A percentile compares a stretch with the other conserved stretches of the same genome.
These are phyloP conservation scores for Agapornis canus DNA, from an alignment of 2,797 vertebrate genomes.

Conservation along the genomic window DNA sequence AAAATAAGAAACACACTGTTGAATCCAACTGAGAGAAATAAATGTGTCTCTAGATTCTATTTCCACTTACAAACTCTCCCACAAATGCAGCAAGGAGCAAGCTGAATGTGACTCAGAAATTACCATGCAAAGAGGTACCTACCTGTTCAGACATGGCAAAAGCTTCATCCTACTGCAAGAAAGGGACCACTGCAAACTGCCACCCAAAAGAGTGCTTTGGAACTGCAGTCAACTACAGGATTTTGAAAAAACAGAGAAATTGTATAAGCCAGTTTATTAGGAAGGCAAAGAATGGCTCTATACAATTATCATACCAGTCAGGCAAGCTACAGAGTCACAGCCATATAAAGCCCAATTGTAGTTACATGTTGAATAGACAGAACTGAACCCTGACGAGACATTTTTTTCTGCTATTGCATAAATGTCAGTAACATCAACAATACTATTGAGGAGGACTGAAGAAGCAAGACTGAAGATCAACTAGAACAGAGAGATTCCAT, in stretches of 20 bases:
- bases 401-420: background rate
- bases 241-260: background rate
- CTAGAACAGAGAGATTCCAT: background rate
- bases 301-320: background rate
- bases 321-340: background rate
- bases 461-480: background rate
- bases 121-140: background rate
- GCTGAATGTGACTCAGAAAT: background rate
- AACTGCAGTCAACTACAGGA: background rate
- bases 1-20: background rate
- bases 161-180: background rate
- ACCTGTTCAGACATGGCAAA: background rate
- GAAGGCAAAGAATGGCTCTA: background rate
- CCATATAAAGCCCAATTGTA: background rate
- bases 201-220: background rate
- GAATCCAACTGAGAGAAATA: background rate
- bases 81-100: background rate
- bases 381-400: background rate
- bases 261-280: background rate
- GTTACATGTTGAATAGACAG: background rate
- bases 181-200: background rate
- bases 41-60: background rate
- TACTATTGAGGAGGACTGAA: background rate
- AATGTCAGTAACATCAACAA: fast-evolving
- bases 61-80: background rate